Percentiles rank a stretch among this genome's conserved stretches.
These are phyloP conservation scores for Microcebus jonahi DNA, from an alignment of 2,113 vertebrate species.

Conservation along the genomic window DNA sequence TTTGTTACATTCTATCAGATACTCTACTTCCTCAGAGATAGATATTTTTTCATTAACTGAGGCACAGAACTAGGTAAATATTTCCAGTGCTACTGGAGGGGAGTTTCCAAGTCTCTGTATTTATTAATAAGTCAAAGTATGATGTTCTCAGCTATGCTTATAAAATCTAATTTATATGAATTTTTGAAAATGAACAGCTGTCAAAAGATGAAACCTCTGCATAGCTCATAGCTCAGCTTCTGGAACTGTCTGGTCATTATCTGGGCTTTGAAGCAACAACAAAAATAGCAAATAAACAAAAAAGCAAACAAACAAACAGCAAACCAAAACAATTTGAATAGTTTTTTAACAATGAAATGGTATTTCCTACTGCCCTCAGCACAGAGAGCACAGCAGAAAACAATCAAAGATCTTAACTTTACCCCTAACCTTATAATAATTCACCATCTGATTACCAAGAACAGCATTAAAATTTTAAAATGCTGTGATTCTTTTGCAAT, in stretches of 20 bases:
- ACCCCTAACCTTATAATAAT: background rate
- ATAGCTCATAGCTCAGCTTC: background rate
- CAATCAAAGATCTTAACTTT: background rate
- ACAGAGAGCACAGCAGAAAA: background rate
- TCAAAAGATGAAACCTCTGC: background rate
- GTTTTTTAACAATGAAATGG: background rate
- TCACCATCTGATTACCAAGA: background rate
- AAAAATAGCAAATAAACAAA: too few species aligned
- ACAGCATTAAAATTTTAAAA: background rate
- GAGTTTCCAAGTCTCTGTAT: background rate
- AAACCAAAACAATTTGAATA: background rate
- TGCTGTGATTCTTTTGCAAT: background rate
- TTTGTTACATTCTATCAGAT: background rate
- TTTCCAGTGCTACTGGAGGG: background rate
- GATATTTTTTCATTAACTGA: background rate
- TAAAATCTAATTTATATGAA: background rate
- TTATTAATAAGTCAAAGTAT: slow-evolving; percentile 1
- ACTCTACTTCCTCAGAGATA: background rate
- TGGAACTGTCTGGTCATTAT: background rate
- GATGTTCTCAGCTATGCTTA: background rate
- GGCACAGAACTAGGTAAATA: background rate
- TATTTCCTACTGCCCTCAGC: background rate
- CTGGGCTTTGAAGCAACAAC: background rate
- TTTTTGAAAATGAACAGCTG: background rate
- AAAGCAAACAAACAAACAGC: too few species aligned